phyloP scores from a whole-genome alignment of 2,797 vertebrate genomes.

The Pipistrellus pygmaeus region DNA sequence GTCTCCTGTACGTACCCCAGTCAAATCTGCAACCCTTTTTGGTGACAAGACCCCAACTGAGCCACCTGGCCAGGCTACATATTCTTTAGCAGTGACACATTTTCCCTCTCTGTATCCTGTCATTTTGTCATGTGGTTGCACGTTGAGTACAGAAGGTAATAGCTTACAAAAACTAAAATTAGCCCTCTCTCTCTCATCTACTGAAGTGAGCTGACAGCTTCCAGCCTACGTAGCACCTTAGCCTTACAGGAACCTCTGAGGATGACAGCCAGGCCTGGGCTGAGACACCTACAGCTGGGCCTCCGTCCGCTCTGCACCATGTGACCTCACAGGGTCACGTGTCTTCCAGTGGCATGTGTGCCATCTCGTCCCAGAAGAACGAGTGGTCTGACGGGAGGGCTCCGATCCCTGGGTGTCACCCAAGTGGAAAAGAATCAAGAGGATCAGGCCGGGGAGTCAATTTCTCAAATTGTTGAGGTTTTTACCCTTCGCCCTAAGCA shows the following conservation, averaged over 20 bases:
- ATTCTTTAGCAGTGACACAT: neutral
- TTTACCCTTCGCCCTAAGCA: neutral
- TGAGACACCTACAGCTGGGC: neutral
- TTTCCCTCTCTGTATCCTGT: neutral
- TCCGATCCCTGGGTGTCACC: constrained; percentile 5
- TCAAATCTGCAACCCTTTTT: neutral
- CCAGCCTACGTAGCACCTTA: neutral
- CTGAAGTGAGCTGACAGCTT: neutral
- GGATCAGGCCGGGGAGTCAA: neutral
- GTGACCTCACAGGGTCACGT: neutral
- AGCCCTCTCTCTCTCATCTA: neutral
- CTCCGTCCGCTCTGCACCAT: neutral
- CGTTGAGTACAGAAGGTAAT: neutral
- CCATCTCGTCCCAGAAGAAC: neutral
- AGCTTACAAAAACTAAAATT: neutral
- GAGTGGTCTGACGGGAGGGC: neutral
- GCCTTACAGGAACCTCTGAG: neutral
- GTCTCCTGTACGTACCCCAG: neutral
- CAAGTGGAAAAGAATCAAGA: constrained; percentile 4
- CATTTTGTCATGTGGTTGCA: neutral
- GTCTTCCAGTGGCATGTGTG: neutral
- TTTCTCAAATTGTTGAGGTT: neutral
- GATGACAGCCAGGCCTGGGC: neutral
- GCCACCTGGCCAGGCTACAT: neutral
- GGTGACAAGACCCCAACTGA: neutral